These are phyloP conservation scores for Xenopus laevis DNA, from an alignment of 2,113 vertebrate species.

Conservation along the genomic window DNA sequence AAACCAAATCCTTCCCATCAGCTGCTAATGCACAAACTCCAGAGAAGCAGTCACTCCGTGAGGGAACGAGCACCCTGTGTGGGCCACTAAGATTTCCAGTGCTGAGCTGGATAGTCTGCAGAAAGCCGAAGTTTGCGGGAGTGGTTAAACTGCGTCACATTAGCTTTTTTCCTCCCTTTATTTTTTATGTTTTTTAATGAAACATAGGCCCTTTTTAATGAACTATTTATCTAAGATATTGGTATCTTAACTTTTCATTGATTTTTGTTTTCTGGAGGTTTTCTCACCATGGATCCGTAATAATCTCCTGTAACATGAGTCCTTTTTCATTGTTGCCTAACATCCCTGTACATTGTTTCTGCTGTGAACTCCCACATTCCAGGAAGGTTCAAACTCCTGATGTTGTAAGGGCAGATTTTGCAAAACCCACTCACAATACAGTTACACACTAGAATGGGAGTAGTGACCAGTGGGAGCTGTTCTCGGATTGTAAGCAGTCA, in stretches of 20 bases:
- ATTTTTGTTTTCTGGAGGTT: constrained; percentile 5
- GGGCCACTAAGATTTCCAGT: neutral
- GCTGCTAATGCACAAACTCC: constrained; percentile 45
- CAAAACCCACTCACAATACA: too few relatives aligned
- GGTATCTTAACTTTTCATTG: neutral
- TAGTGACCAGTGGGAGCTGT: constrained; percentile 17
- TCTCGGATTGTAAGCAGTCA: constrained; percentile 10
- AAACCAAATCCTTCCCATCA: constrained; percentile 47
- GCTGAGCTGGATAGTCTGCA: constrained; percentile 48
- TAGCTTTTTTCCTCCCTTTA: constrained; percentile 32
- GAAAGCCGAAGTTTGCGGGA: constrained; percentile 50
- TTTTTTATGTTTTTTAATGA: constrained; percentile 50
- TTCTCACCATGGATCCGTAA: constrained; percentile 17
- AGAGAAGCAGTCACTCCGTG: constrained; percentile 58
- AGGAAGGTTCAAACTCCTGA: neutral
- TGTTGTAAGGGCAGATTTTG: neutral
- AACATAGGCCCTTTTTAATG: constrained; percentile 39
- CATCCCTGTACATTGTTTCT: constrained; percentile 5
- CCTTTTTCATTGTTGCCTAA: too few relatives aligned
- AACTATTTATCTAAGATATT: neutral
- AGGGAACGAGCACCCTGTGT: constrained; percentile 48
- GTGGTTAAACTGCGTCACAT: constrained; percentile 33
- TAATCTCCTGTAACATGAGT: constrained; percentile 11
- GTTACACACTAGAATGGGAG: constrained; percentile 23
- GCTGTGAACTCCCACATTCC: constrained; percentile 27